Percentiles rank a stretch among this genome's conserved stretches.
Conservation (phyloP, 2,113 vertebrate species). For the Halichoeres trimaculatus region DNA sequence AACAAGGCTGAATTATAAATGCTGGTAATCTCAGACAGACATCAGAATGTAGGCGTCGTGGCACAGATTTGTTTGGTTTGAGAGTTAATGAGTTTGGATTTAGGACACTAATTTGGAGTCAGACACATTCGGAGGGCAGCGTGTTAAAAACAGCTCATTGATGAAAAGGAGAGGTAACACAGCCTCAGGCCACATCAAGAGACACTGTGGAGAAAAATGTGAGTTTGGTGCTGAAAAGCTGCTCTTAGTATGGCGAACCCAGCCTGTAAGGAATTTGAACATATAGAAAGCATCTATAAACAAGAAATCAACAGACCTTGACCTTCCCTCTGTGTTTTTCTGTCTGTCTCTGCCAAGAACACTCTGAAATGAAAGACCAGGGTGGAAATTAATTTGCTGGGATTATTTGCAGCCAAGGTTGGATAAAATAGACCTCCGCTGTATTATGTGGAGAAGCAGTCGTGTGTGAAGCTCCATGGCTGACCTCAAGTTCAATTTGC, state of each 20-base stretch:
- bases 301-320: constrained; percentile 25
- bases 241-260: constrained; percentile 9
- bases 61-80: constrained; percentile 57
- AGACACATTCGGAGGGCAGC: constrained; percentile 16
- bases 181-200: constrained; percentile 51
- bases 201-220: constrained; percentile 22
- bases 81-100: constrained; percentile 67
- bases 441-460: constrained; percentile 34
- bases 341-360: constrained; percentile 25
- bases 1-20: constrained; percentile 57
- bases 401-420: constrained; percentile 52
- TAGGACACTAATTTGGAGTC: constrained; percentile 65
- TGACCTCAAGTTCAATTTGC: constrained; percentile 58
- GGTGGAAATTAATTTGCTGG: constrained; percentile 58
- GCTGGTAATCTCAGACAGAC: constrained; percentile 52
- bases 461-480: constrained; percentile 40
- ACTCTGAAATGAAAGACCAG: constrained; percentile 32
- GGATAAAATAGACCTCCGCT: constrained; percentile 55
- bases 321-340: constrained; percentile 21
- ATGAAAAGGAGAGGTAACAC: constrained; percentile 46
- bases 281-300: constrained; percentile 28
- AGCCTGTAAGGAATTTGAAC: constrained; percentile 57
- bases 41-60: constrained; percentile 41
- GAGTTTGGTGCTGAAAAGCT: constrained; percentile 19
- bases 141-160: constrained; percentile 55